phyloP scores from a whole-genome alignment of 2,797 vertebrate genomes.

The Zenarchopterus dispar region DNA sequence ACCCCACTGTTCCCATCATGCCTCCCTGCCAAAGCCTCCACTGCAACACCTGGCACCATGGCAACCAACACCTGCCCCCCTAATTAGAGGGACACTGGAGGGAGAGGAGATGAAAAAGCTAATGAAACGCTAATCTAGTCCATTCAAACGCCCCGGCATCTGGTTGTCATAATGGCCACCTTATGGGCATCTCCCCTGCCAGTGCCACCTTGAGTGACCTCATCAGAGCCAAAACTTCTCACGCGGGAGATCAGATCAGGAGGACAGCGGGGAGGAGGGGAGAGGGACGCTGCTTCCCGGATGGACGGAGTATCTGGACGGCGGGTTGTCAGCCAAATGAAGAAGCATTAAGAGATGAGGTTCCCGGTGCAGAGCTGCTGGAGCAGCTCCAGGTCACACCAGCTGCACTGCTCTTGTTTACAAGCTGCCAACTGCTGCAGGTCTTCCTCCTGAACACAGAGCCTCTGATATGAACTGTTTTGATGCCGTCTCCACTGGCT shows the following conservation, averaged over 20 bases:
- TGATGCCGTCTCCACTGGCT: not conserved
- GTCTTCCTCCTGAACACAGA: constrained; percentile 21
- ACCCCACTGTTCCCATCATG: constrained; percentile 46
- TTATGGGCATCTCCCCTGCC: constrained; percentile 51
- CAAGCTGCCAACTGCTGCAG: constrained; percentile 70
- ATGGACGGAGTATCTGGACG: constrained; percentile 36
- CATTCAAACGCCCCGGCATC: constrained; percentile 54
- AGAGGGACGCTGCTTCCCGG: constrained; percentile 32
- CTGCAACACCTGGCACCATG: constrained; percentile 68
- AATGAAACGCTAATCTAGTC: constrained; percentile 67
- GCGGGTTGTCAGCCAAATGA: constrained; percentile 63
- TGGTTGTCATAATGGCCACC: constrained; percentile 55
- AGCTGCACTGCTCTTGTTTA: constrained; percentile 73
- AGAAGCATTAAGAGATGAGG: constrained; percentile 61
- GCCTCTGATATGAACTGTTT: constrained; percentile 2
- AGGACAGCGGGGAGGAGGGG: constrained; percentile 1
- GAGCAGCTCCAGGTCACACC: constrained; percentile 71
- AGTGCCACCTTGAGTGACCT: constrained; percentile 52
- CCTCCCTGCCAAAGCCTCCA: constrained; percentile 63
- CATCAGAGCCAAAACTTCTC: constrained; percentile 33
- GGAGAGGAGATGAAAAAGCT: constrained; percentile 61
- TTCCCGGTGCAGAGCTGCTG: constrained; percentile 58
- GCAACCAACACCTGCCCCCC: constrained; percentile 71
- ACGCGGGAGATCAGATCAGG: constrained; percentile 6
- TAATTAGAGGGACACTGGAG: constrained; percentile 68